A percentile compares a stretch with the other conserved stretches of the same genome.
These are phyloP conservation scores for Temnothorax rugatulus DNA, from an alignment of 2,888 invertebrate genomes.

Conservation along the genomic window DNA sequence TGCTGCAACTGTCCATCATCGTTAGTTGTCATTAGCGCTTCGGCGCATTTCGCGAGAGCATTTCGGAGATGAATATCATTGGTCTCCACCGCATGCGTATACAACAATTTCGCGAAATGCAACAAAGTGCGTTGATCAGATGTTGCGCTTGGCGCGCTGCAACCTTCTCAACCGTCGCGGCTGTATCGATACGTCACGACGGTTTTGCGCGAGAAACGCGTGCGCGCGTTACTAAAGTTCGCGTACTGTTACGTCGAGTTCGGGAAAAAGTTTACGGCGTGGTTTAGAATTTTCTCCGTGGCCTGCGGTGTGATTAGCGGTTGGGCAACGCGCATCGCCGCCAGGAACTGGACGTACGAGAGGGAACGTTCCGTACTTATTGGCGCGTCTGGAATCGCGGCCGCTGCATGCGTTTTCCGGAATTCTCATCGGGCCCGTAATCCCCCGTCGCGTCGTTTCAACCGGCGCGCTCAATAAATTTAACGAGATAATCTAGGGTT, in stretches of 20 bases:
- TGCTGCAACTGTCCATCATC: constrained; percentile 27
- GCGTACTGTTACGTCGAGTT: constrained; percentile 38
- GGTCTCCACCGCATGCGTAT: neutral
- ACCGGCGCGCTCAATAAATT: constrained; percentile 50
- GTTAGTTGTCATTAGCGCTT: constrained; percentile 32
- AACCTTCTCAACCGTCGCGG: neutral
- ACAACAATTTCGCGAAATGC: neutral
- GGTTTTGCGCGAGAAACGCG: constrained; percentile 2
- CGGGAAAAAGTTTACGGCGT: constrained; percentile 46
- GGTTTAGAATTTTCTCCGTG: constrained; percentile 49
- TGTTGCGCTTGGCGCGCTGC: neutral
- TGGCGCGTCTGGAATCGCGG: constrained; percentile 46
- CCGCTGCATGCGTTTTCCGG: constrained; percentile 38
- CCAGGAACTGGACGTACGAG: constrained; percentile 47
- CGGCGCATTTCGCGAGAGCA: neutral
- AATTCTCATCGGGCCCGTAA: constrained; percentile 54
- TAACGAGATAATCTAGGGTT: constrained; percentile 48
- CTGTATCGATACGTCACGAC: constrained; percentile 13
- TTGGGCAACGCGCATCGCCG: constrained; percentile 33
- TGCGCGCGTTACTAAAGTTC: constrained; percentile 22
- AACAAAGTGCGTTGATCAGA: neutral
- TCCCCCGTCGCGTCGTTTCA: constrained; percentile 29
- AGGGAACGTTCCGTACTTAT: constrained; percentile 42
- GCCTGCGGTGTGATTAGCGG: constrained; percentile 47
- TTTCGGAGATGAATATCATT: constrained; percentile 17